Percentiles rank a stretch among this genome's conserved stretches.
These are phyloP conservation scores for Clunio marinus DNA, from an alignment of 2,888 invertebrate genomes.

Conservation along the genomic window DNA sequence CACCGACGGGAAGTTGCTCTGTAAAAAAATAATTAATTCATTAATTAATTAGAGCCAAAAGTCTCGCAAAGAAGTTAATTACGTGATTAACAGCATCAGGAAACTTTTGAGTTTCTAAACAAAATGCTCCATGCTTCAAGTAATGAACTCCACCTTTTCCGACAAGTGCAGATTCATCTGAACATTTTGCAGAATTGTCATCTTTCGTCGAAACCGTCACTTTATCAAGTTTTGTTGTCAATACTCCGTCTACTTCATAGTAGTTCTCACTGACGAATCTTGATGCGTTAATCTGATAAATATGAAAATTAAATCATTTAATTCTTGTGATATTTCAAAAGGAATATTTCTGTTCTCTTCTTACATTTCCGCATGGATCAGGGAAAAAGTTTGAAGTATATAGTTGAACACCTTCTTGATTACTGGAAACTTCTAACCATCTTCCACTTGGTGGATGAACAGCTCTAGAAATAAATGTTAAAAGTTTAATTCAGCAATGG, in stretches of 20 bases:
- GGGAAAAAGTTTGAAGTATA: conserved; percentile 79
- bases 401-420: conserved; percentile 87
- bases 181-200: conserved; percentile 16
- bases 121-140: conserved; percentile 73
- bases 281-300: conserved; percentile 25
- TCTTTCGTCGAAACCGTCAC: conserved; percentile 11
- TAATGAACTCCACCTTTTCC: conserved; percentile 72
- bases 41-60: conserved; percentile 40
- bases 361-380: conserved; percentile 47
- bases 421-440: conserved; percentile 72
- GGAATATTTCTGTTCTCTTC: neutral
- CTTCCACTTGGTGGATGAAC: conserved; percentile 67
- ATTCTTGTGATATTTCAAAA: neutral
- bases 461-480: conserved; percentile 52
- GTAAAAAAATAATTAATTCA: too few species aligned
- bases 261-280: conserved; percentile 4
- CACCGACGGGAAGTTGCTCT: conserved; percentile 71
- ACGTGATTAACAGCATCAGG: conserved; percentile 86
- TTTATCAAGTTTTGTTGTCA: conserved; percentile 39
- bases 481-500: neutral
- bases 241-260: conserved; percentile 34
- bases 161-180: conserved; percentile 49
- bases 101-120: conserved; percentile 87
- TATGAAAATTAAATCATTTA: neutral
- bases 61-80: conserved; percentile 41